Conservation (phyloP, 1,140 invertebrate genomes). For the Monomorium pharaonis region DNA sequence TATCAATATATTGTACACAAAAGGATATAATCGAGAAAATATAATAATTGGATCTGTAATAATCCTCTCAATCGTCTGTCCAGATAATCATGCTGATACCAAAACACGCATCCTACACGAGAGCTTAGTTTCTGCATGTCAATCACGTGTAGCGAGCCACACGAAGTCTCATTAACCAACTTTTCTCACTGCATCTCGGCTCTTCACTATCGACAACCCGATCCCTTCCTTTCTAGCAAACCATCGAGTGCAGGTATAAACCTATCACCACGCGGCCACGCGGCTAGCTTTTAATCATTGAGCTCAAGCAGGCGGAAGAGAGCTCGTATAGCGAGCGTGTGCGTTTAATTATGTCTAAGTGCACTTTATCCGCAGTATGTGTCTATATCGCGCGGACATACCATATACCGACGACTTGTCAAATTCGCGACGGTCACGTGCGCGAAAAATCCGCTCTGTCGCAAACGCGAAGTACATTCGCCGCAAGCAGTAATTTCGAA, state of each 20-base stretch:
- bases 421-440: not conserved
- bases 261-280: not conserved
- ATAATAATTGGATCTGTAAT: conserved; percentile 30
- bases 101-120: conserved; percentile 7
- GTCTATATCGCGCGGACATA: not conserved
- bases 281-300: conserved; percentile 38
- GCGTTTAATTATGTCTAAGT: conserved; percentile 28
- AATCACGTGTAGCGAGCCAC: conserved; percentile 13
- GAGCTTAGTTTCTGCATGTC: conserved; percentile 8
- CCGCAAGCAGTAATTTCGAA: not conserved
- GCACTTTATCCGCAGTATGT: not conserved
- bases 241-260: not conserved
- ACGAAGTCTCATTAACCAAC: conserved; percentile 40
- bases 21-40: not conserved
- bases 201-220: not conserved
- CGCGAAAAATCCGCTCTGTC: not conserved
- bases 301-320: conserved; percentile 14
- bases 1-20: not conserved
- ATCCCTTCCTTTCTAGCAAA: not conserved
- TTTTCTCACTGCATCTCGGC: conserved; percentile 25
- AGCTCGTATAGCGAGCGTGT: not conserved
- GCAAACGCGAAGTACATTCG: not conserved
- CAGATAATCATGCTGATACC: conserved; percentile 41
- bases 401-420: not conserved
- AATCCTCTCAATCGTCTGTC: conserved; percentile 37